Evolutionary conservation across 2,797 vertebrate species (phyloP), one percentile per base, ranked within the genome.

Genomic region (Echeneis naucrates): DNA sequence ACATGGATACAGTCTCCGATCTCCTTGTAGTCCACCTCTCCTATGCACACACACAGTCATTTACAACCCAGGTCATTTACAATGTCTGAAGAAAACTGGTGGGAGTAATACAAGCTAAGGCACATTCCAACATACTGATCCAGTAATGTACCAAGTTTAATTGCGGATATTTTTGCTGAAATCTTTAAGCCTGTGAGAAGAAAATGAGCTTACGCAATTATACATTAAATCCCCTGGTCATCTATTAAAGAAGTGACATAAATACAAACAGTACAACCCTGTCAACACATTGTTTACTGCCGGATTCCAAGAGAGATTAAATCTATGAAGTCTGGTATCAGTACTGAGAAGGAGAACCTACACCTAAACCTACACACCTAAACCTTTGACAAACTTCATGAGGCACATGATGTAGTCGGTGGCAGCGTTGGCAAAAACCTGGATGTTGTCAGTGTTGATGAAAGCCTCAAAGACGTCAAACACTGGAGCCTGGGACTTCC

Each of bases 371-470:
- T n/a, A n/a, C n/a, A n/a, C n/a, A n/a, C 98, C 98, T 89, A 99
- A 91, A 60, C 98, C 98, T 90, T 99, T 99, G 82, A 99, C 96
- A 78, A 99, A 99, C 91, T 99, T 99, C 97, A 99, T 97, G 92
- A 99, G 97, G 92, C 98, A 99, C 96, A 98, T 97, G 93, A 99
- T 98, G 92, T 98, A 99, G 93, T 98, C 98, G 0, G 96, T 98
- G 87, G 97, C 97, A 0, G 98, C 98, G 2, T 98, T 99, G 78
- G 98, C 98, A 76, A 99, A 99, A 56, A 99, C 98, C 87, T 99
- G 98, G 91, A 99, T 97, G 94, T 96, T 99, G 93, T 99, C 97
- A 0, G 98, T 99, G 87, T 95, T 97, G 84, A 99, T 96, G 88
- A 99, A 99, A 1, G 98, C 98, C 92, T 99, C 97, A 27, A 99